Evolutionary conservation across 2,113 vertebrate genomes (phyloP).

Genomic region (Leucopsar rothschildi): DNA sequence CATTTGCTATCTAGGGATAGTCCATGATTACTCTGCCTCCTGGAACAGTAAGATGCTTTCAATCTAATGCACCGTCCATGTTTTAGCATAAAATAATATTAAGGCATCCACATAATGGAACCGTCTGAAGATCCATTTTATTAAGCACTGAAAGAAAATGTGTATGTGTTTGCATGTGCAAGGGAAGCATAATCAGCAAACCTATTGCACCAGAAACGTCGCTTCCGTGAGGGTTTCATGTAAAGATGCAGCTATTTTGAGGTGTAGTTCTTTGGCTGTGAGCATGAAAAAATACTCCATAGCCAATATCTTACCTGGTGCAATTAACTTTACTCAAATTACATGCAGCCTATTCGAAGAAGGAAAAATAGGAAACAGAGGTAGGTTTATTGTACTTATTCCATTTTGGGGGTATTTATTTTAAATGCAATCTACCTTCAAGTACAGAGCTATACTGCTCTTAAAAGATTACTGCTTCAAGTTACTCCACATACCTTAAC

Average conservation of each 20-base stretch:
- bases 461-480: conserved; percentile 70
- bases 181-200: conserved; percentile 5
- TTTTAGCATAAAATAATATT: conserved; percentile 69
- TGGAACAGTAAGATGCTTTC: conserved; percentile 56
- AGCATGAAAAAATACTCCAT: background rate
- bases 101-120: conserved; percentile 61
- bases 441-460: conserved; percentile 26
- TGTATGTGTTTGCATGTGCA: background rate
- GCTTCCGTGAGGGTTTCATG: rapidly evolving
- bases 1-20: conserved; percentile 41
- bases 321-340: conserved; percentile 26
- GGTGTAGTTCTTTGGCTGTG: background rate
- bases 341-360: background rate
- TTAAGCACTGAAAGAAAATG: conserved; percentile 47
- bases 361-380: conserved; percentile 11
- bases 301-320: background rate
- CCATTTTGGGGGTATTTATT: conserved; percentile 27
- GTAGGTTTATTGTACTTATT: conserved; percentile 3
- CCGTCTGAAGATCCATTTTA: conserved; percentile 50
- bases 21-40: conserved; percentile 40
- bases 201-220: background rate
- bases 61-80: conserved; percentile 25
- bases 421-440: conserved; percentile 41
- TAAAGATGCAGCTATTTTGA: background rate
- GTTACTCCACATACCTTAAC: conserved; percentile 80